Evolutionary conservation across 2,888 invertebrate species (phyloP).

Genomic region (Dynastes grantii): DNA sequence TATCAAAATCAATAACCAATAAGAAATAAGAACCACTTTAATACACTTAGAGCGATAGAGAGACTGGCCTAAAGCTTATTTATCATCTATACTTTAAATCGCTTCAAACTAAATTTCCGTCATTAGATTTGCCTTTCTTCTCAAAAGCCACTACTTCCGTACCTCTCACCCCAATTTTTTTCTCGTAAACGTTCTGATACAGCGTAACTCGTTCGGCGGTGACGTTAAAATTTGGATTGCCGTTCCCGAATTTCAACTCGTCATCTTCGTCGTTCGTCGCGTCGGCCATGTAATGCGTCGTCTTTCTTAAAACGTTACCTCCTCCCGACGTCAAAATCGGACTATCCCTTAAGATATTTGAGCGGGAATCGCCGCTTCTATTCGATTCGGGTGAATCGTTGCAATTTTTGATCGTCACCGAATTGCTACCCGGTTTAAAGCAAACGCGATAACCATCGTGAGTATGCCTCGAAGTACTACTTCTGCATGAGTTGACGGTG

Average conservation of each 20-base stretch:
- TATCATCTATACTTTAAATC: constrained; percentile 23
- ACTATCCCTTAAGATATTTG: constrained; percentile 55
- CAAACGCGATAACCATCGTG: constrained; percentile 66
- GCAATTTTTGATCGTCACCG: constrained; percentile 64
- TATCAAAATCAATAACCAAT: background rate
- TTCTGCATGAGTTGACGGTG: constrained; percentile 71
- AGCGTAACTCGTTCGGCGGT: constrained; percentile 47
- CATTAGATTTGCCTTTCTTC: constrained; percentile 40
- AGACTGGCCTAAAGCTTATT: constrained; percentile 31
- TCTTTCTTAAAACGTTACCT: constrained; percentile 13
- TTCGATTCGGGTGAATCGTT: constrained; percentile 72
- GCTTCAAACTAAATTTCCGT: constrained; percentile 39
- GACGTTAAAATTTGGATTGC: constrained; percentile 51
- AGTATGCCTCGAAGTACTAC: constrained; percentile 65
- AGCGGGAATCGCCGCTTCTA: constrained; percentile 71
- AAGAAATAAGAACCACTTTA: constrained; percentile 40
- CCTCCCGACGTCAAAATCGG: constrained; percentile 38
- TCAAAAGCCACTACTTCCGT: constrained; percentile 36
- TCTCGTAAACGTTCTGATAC: constrained; percentile 48
- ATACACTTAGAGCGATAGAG: constrained; percentile 31
- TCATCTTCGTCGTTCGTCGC: constrained; percentile 38
- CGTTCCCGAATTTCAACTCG: constrained; percentile 47
- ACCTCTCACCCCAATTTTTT: constrained; percentile 15
- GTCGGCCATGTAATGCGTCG: constrained; percentile 29
- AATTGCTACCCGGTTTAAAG: constrained; percentile 64